Evolutionary conservation across 2,797 vertebrate genomes (phyloP).

Genomic region (Anguilla pacifica): DNA sequence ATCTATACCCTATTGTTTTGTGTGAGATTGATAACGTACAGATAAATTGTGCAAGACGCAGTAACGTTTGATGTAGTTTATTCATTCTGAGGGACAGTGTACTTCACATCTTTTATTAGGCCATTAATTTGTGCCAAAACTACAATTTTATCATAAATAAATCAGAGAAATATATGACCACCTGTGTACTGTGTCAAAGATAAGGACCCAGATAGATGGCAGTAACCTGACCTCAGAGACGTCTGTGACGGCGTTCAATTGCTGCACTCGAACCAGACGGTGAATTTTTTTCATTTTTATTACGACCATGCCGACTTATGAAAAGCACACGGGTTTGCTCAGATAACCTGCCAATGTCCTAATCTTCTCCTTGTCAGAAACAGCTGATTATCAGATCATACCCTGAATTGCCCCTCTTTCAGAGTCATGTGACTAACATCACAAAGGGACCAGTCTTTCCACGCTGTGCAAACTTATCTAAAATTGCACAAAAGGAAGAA

Average conservation of each 20-base stretch:
- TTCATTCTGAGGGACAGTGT: neutral
- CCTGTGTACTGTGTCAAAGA: neutral
- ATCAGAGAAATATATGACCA: neutral
- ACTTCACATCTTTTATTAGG: slow-evolving; percentile 16
- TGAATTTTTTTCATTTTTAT: slow-evolving; percentile 50
- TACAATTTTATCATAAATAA: neutral
- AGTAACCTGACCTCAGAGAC: slow-evolving; percentile 41
- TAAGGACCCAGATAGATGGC: slow-evolving; percentile 26
- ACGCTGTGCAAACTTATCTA: slow-evolving; percentile 62
- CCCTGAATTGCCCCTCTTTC: slow-evolving; percentile 57
- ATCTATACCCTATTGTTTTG: too few relatives aligned
- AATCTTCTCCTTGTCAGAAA: slow-evolving; percentile 64
- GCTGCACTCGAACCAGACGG: slow-evolving; percentile 17
- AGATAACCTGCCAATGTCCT: slow-evolving; percentile 61
- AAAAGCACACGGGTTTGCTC: slow-evolving; percentile 47
- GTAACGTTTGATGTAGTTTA: neutral
- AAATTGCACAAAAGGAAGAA: slow-evolving; percentile 51
- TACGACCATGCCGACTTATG: slow-evolving; percentile 37
- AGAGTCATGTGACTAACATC: slow-evolving; percentile 61
- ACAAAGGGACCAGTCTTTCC: slow-evolving; percentile 68
- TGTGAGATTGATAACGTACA: too few relatives aligned
- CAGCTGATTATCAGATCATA: slow-evolving; percentile 63
- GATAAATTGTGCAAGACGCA: neutral
- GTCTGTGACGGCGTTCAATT: slow-evolving; percentile 27
- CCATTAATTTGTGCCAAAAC: neutral